Conservation (phyloP, 2,888 invertebrate species). For the Cyaniris semiargus region DNA sequence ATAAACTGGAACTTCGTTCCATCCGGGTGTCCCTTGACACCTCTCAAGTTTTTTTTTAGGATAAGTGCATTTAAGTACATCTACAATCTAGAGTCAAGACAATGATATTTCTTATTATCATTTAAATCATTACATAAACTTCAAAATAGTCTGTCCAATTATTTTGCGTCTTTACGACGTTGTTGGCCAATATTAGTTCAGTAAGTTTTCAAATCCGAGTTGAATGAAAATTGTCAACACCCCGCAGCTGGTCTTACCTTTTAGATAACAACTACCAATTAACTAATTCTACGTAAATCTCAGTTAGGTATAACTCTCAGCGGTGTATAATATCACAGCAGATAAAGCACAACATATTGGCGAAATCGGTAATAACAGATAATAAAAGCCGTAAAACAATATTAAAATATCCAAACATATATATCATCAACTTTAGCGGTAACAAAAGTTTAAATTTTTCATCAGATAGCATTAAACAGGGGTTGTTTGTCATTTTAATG, state of each 20-base stretch:
- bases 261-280: neutral
- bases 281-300: neutral
- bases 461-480: constrained; percentile 23
- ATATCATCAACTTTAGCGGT: constrained; percentile 5
- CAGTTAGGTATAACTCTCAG: neutral
- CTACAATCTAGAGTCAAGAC: no score
- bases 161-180: no score
- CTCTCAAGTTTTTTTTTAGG: no score
- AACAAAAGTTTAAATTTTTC: constrained; percentile 23
- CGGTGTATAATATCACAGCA: neutral
- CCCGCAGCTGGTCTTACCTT: neutral
- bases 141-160: no score
- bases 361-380: neutral
- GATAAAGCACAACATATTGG: neutral
- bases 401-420: constrained; percentile 20
- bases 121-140: no score
- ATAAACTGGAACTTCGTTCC: no score
- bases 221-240: no score
- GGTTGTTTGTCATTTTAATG: constrained; percentile 21
- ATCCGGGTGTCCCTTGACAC: no score
- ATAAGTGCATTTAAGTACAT: no score
- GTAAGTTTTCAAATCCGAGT: no score
- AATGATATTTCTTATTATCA: no score
- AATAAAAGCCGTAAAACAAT: constrained; percentile 20
- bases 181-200: no score